phyloP scores from a whole-genome alignment of 1,140 invertebrate genomes.

The Drosophila murphyi region DNA sequence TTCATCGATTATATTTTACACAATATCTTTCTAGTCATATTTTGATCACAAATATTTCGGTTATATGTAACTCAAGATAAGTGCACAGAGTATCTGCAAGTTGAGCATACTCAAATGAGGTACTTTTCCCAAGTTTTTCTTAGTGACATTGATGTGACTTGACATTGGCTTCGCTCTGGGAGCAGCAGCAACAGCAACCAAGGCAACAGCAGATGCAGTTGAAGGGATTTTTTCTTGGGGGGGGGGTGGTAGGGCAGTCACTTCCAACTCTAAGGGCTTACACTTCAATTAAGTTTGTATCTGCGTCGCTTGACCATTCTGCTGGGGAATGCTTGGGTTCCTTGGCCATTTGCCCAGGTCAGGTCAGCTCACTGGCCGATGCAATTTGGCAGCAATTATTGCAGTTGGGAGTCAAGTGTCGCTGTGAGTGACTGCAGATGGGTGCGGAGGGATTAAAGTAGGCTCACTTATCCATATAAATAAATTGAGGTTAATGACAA shows the following conservation, averaged over 20 bases:
- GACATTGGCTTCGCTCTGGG: conserved; percentile 35
- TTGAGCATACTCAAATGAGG: not conserved
- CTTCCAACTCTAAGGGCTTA: conserved; percentile 73
- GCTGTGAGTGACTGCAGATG: conserved; percentile 12
- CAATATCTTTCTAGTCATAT: no score
- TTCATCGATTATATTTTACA: no score
- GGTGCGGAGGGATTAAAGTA: conserved; percentile 14
- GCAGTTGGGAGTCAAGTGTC: conserved; percentile 68
- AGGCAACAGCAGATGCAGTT: conserved; percentile 30
- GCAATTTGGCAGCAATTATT: conserved; percentile 82
- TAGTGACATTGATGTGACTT: conserved; percentile 67
- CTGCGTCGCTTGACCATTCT: conserved; percentile 24
- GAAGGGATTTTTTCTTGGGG: not conserved
- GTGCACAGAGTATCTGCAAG: not conserved
- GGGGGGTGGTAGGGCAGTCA: conserved; percentile 21
- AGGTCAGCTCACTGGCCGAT: conserved; percentile 42
- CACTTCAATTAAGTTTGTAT: conserved; percentile 77
- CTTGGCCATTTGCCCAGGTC: conserved; percentile 53
- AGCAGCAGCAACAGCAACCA: not conserved
- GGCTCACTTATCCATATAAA: conserved; percentile 60
- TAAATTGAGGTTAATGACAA: conserved; percentile 72
- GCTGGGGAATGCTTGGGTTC: not conserved
- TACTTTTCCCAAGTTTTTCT: conserved; percentile 25
- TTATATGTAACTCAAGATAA: not conserved
- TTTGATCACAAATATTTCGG: no score